phyloP scores from a whole-genome alignment of 2,888 invertebrate species.

The Trichopria drosophilae region DNA sequence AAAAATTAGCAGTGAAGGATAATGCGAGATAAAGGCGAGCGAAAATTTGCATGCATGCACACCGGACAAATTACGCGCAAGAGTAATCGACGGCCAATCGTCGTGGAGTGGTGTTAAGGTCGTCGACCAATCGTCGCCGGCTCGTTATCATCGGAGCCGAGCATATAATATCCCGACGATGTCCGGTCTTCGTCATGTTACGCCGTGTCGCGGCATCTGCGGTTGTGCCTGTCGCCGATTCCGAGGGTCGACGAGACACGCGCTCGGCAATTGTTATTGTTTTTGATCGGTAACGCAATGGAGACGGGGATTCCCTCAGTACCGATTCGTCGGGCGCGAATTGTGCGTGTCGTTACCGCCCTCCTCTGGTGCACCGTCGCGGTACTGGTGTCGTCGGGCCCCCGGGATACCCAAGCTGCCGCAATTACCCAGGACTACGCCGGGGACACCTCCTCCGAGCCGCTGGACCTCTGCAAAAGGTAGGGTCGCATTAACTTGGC shows the following conservation, averaged over 20 bases:
- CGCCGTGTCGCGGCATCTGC: constrained; percentile 4
- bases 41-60: too few relatives aligned
- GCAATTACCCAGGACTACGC: background rate
- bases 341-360: too few relatives aligned
- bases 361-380: too few relatives aligned
- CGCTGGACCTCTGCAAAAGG: constrained; percentile 22
- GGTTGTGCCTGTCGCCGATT: background rate
- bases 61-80: too few relatives aligned
- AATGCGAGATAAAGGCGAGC: too few relatives aligned
- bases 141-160: constrained; percentile 37
- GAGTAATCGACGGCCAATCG: too few relatives aligned
- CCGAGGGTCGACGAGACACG: background rate
- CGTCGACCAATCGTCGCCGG: constrained; percentile 37
- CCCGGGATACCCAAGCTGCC: too few relatives aligned
- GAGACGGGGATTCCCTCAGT: too few relatives aligned
- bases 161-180: constrained; percentile 35
- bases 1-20: too few relatives aligned
- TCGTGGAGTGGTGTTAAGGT: constrained; percentile 29
- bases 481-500: too few relatives aligned
- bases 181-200: constrained; percentile 37
- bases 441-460: background rate
- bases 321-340: background rate
- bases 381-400: too few relatives aligned
- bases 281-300: too few relatives aligned
- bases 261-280: constrained; percentile 1